Evolutionary conservation across 2,888 invertebrate genomes (phyloP), one percentile per base, ranked within the genome.

Genomic region (Lithophane semibrunnea): DNA sequence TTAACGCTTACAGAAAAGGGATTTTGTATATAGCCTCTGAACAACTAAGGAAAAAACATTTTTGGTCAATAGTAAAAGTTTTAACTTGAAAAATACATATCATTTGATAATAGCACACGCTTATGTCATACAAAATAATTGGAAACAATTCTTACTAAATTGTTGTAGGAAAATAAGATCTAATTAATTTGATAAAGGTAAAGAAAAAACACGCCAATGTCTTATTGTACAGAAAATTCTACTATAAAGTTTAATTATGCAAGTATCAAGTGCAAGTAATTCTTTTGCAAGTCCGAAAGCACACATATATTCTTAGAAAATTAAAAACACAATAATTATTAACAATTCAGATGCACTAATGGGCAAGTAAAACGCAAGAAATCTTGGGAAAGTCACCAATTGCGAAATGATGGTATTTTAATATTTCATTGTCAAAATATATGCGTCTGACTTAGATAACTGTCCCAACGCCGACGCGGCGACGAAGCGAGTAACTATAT

Each of bases 41-140:
- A 58, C 13, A 7, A 69, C 0, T 5, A 29, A 47, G 3, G 21
- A 70, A 49, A n/a, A 37, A 29, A 10, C 8, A n/a, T 49, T 18
- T 13, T 58, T 12, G n/a, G 52, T 61, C 24, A 61, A 74, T 61
- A 66, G 18, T 5, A 47, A 24, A 60, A 60, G 3, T 10, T 16
- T 13, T n/a, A 52, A 63, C 24, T 24, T 58, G 18, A 49, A 63
- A 72, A n/a, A 29, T 56, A 80, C 13, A 42, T 13, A 10, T 21
- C 65, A 71, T 68, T 69, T 69, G 60, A 72, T 72, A 72, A 68
- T 37, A 80, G 68, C 52, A 71, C 71, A 75, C 37, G 42, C 70
- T 60, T 79, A 61, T 21, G 64, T 72, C 68, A 75, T 65, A 56
- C 29, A 68, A 67, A 73, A 56, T 64, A 76, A 67, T 67, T 73